Evolutionary conservation across 2,888 invertebrate genomes (phyloP), one percentile per base, ranked within the genome.

Genomic region (Chydorus sphaericus): DNA sequence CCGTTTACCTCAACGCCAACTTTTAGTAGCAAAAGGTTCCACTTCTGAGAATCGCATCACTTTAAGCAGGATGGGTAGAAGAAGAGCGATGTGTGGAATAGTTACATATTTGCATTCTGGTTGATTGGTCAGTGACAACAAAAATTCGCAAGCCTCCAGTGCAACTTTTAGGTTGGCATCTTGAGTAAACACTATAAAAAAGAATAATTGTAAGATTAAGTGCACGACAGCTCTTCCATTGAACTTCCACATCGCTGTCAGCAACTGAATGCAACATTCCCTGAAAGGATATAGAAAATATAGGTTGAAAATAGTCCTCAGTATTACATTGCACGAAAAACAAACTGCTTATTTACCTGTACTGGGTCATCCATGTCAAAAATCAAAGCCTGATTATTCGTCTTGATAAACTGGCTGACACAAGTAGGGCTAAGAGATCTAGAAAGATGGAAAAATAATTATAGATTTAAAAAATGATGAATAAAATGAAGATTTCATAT

Each of bases 11-110:
- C 97, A 2, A 94, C 84, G 72, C 97, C 94, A 31, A 93, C 96
- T 75, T 89, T 89, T 14, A 92, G 73, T 55, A 96, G 74, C 64
- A 94, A 91, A 65, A 98, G 89, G 71, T n/a, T 97, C 97, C 67
- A 94, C 88, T 71, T 94, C 94, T 0, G 94, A 93, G 74, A 98
- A 98, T 64, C 90, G 86, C 98, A 99, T 99, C 60, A 96, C 93
- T 60, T 85, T 81, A 5, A 98, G 89, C 57, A 98, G 75, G 58
- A 96, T 82, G 2, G 98, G 97, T 60, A 97, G 81, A 48, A 98
- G 74, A 60, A 85, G 78, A 5, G 80, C 78, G 63, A 98, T 76
- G 70, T 93, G 87, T 0, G 85, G 84, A 4, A 81, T 79, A 4
- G 98, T 75, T 10, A 90, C 91, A 68, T 92, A 91, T 68, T 87